Conservation (phyloP, 2,797 vertebrate genomes). For the Gephyroberyx darwinii region DNA sequence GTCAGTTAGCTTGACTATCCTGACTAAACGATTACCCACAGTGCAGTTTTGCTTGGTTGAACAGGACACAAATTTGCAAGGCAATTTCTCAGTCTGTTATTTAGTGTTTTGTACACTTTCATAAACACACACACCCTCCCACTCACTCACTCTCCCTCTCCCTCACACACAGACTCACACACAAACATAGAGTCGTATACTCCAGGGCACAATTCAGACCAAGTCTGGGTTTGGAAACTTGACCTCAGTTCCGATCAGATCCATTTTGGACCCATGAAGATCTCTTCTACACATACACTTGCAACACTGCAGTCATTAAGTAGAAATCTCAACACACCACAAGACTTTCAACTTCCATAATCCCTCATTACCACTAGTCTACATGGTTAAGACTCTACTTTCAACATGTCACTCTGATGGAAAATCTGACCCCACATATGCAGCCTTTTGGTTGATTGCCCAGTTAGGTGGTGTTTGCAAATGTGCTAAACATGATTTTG, state of each 20-base stretch:
- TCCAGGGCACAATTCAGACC: neutral
- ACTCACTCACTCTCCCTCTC: neutral
- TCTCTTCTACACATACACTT: conserved; percentile 18
- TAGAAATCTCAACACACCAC: conserved; percentile 28
- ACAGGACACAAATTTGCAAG: conserved; percentile 45
- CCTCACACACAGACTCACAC: neutral
- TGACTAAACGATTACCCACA: conserved; percentile 44
- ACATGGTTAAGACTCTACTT: conserved; percentile 39
- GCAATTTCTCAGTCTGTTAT: conserved; percentile 63
- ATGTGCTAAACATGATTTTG: conserved; percentile 65
- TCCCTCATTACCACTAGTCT: conserved; percentile 53
- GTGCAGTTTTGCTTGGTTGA: conserved; percentile 41
- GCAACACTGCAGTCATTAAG: neutral
- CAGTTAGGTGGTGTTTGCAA: conserved; percentile 61
- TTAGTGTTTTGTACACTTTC: conserved; percentile 49
- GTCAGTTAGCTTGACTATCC: conserved; percentile 36
- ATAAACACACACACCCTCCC: conserved; percentile 43
- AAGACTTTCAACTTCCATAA: conserved; percentile 39
- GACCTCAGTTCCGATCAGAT: conserved; percentile 20
- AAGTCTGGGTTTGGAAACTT: conserved; percentile 17
- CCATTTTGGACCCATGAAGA: conserved; percentile 11
- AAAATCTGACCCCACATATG: conserved; percentile 40
- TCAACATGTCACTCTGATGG: conserved; percentile 36
- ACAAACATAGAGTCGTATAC: neutral
- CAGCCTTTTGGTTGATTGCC: conserved; percentile 60